phyloP scores from a whole-genome alignment of 2,888 invertebrate species.

The Halictus quadricinctus region DNA sequence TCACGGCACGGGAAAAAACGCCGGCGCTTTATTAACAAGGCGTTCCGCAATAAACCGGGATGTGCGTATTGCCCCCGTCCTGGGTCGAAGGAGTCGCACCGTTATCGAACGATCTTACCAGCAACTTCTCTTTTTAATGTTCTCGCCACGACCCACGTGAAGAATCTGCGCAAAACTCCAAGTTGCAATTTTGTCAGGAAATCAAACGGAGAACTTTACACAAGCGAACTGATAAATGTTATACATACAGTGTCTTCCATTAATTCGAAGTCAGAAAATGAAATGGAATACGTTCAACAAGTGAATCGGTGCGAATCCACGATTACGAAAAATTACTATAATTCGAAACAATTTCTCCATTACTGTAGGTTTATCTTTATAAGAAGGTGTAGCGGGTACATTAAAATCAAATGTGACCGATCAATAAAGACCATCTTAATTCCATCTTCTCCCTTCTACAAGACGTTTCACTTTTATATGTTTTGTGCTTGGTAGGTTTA shows the following conservation, averaged over 20 bases:
- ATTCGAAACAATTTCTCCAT: neutral
- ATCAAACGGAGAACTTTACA: neutral
- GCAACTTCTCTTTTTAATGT: constrained; percentile 63
- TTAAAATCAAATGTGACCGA: neutral
- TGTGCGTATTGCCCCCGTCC: constrained; percentile 64
- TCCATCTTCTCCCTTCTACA: too few species aligned
- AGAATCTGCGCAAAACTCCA: neutral
- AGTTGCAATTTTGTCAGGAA: neutral
- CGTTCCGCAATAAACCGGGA: constrained; percentile 71
- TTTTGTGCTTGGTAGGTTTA: too few species aligned
- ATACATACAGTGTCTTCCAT: neutral
- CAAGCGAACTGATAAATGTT: neutral
- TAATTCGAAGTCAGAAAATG: neutral
- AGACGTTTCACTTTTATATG: too few species aligned
- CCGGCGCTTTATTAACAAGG: constrained; percentile 73
- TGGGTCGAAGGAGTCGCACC: constrained; percentile 66
- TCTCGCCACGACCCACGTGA: constrained; percentile 6
- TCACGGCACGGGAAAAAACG: constrained; percentile 46
- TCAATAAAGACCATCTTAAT: neutral
- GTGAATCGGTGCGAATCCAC: neutral
- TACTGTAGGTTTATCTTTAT: neutral
- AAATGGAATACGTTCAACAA: neutral
- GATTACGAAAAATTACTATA: neutral
- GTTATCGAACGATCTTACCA: constrained; percentile 72
- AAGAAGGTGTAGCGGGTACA: too few species aligned